A percentile compares a stretch with the other conserved stretches of the same genome.
phyloP scores from a whole-genome alignment of 1,140 invertebrate genomes.

The Melipona quadrifasciata region DNA sequence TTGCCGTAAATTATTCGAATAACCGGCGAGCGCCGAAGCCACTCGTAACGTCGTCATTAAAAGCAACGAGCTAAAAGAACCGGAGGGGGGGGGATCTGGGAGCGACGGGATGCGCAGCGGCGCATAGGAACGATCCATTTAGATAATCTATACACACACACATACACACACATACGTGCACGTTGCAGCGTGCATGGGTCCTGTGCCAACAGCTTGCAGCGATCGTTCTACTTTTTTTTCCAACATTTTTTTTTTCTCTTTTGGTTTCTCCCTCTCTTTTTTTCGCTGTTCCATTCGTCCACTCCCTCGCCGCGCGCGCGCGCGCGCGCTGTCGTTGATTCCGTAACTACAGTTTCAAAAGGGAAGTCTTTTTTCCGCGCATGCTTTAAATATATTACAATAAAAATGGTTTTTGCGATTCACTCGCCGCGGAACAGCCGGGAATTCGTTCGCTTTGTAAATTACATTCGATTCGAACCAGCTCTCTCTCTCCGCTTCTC shows the following conservation, averaged over 20 bases:
- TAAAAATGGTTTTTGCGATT: constrained; percentile 25
- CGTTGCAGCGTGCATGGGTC: constrained; percentile 6
- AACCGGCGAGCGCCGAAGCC: background rate
- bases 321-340: too few relatives aligned
- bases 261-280: background rate
- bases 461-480: constrained; percentile 53
- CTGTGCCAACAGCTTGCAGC: constrained; percentile 47
- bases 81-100: too few relatives aligned
- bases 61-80: constrained; percentile 44
- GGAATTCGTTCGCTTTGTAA: constrained; percentile 47
- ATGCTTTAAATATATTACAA: constrained; percentile 24
- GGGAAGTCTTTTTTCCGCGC: background rate
- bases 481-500: background rate
- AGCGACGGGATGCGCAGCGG: background rate
- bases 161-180: constrained; percentile 15
- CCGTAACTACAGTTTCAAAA: constrained; percentile 25
- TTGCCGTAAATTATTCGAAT: constrained; percentile 14
- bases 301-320: too few relatives aligned
- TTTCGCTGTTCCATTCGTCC: background rate
- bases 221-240: constrained; percentile 25
- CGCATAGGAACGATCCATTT: constrained; percentile 44
- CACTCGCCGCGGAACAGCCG: background rate
- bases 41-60: constrained; percentile 39
- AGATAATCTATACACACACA: constrained; percentile 37
- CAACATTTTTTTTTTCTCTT: background rate